These are phyloP conservation scores for Aleiodes testaceus DNA, from an alignment of 2,888 invertebrate genomes.

Conservation along the genomic window DNA sequence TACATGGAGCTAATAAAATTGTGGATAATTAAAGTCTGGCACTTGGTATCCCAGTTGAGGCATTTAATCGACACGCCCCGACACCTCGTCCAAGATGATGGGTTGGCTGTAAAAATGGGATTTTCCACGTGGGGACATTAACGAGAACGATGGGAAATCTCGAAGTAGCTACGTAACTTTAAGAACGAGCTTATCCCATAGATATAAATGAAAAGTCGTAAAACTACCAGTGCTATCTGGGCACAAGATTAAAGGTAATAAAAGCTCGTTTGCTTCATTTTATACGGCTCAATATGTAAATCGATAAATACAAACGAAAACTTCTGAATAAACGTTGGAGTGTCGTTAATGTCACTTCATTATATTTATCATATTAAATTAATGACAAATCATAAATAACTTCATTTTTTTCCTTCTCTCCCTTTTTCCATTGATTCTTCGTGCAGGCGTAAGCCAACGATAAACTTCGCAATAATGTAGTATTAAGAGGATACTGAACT, in stretches of 20 bases:
- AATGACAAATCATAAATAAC: slow-evolving; percentile 25
- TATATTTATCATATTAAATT: slow-evolving; percentile 22
- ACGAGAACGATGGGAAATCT: slow-evolving; percentile 53
- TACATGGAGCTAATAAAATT: slow-evolving; percentile 37
- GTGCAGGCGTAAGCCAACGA: neutral
- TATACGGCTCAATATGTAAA: slow-evolving; percentile 3
- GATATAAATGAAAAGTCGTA: slow-evolving; percentile 47
- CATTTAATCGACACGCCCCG: slow-evolving; percentile 42
- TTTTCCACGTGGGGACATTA: slow-evolving; percentile 45
- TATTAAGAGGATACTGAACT: slow-evolving; percentile 17
- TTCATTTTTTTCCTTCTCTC: neutral
- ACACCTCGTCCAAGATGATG: slow-evolving; percentile 25
- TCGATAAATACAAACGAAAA: slow-evolving; percentile 29
- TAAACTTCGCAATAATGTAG: slow-evolving; percentile 22
- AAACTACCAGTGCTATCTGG: slow-evolving; percentile 48
- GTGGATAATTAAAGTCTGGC: slow-evolving; percentile 40
- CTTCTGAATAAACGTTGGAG: neutral
- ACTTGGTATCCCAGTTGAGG: slow-evolving; percentile 37
- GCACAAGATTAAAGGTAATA: slow-evolving; percentile 56
- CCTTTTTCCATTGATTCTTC: neutral
- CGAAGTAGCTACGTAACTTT: slow-evolving; percentile 24
- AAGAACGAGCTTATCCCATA: slow-evolving; percentile 16
- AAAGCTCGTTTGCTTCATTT: slow-evolving; percentile 45
- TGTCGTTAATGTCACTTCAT: neutral
- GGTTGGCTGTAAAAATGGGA: slow-evolving; percentile 27